Conservation (phyloP, 1,140 invertebrate species). For the Drosophila rhopaloa region DNA sequence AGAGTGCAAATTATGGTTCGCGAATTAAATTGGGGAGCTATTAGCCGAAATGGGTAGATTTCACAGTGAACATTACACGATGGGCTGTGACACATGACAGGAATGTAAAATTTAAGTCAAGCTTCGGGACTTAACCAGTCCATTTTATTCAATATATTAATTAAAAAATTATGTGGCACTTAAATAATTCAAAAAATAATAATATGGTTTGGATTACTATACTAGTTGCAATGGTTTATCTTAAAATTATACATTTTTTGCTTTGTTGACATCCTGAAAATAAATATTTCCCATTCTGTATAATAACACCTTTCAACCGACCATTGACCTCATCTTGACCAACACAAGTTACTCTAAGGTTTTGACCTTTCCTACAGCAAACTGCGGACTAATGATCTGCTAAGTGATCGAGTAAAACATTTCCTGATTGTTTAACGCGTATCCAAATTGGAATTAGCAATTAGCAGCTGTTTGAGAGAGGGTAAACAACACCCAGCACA, state of each 20-base stretch:
- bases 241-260: no score
- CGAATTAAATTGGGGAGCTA: slow-evolving; percentile 10
- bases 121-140: not conserved
- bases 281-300: no score
- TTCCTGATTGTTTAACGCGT: slow-evolving; percentile 38
- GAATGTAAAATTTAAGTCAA: slow-evolving; percentile 2
- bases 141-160: no score
- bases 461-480: slow-evolving; percentile 26
- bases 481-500: slow-evolving; percentile 7
- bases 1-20: slow-evolving; percentile 14
- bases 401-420: slow-evolving; percentile 42
- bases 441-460: slow-evolving; percentile 24
- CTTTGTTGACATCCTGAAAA: no score
- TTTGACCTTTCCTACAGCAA: not conserved
- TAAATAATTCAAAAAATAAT: no score
- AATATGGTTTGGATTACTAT: no score
- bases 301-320: not conserved
- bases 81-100: not conserved
- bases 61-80: not conserved
- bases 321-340: not conserved
- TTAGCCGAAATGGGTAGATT: not conserved
- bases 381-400: slow-evolving; percentile 26
- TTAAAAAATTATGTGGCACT: no score
- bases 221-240: no score
- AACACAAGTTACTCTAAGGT: not conserved